Conservation (phyloP, 2,888 invertebrate genomes). For the Chrysomela aeneicollis region DNA sequence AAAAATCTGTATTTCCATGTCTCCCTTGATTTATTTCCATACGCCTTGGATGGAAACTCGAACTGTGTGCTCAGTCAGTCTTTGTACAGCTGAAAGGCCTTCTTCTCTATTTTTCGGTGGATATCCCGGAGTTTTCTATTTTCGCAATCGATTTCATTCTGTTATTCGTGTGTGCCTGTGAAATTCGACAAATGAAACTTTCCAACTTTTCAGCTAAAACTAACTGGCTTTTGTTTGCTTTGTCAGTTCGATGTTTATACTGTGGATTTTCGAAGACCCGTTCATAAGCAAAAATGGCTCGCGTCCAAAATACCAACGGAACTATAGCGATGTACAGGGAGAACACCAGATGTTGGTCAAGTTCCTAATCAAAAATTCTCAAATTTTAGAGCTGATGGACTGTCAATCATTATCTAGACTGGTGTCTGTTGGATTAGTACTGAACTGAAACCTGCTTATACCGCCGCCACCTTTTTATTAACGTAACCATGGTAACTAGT, state of each 20-base stretch:
- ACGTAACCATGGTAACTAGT: too few relatives aligned
- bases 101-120: slow-evolving; percentile 16
- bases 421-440: too few relatives aligned
- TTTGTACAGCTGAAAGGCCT: slow-evolving; percentile 18
- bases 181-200: slow-evolving; percentile 17
- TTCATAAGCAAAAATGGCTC: neutral
- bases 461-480: too few relatives aligned
- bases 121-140: slow-evolving; percentile 11
- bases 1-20: slow-evolving; percentile 21
- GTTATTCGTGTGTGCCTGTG: slow-evolving; percentile 14
- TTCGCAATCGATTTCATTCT: slow-evolving; percentile 17
- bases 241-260: neutral
- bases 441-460: too few relatives aligned
- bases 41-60: slow-evolving; percentile 19
- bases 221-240: slow-evolving; percentile 9
- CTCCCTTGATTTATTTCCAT: slow-evolving; percentile 33
- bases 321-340: neutral
- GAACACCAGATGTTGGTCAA: neutral
- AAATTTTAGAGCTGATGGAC: too few relatives aligned
- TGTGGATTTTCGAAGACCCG: neutral
- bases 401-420: too few relatives aligned
- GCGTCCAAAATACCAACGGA: neutral
- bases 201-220: slow-evolving; percentile 8
- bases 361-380: neutral
- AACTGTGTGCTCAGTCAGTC: slow-evolving; percentile 16